A percentile compares a stretch with the other conserved stretches of the same genome.
Conservation (phyloP, 2,888 invertebrate species). For the Lingula anatina region DNA sequence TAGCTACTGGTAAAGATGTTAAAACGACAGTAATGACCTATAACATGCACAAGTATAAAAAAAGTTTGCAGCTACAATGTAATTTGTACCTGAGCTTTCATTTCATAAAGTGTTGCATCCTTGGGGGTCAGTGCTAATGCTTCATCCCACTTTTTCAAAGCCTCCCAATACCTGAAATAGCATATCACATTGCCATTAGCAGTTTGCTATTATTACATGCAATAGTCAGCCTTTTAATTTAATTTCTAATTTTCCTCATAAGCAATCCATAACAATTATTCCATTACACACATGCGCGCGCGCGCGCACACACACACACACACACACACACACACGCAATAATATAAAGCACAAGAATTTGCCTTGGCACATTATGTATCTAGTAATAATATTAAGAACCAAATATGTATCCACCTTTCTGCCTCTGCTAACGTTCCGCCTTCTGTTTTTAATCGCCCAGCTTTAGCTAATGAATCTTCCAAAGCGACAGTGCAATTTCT, state of each 20-base stretch:
- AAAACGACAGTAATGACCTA: no score
- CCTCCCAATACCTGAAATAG: conserved; percentile 54
- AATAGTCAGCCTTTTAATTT: background rate
- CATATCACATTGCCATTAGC: no score
- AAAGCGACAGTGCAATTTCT: conserved; percentile 23
- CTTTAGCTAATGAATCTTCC: conserved; percentile 41
- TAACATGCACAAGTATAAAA: no score
- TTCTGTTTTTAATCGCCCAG: conserved; percentile 38
- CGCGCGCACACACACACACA: no score
- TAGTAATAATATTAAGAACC: no score
- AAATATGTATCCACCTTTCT: conserved; percentile 36
- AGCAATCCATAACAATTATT: background rate
- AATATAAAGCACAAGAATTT: no score
- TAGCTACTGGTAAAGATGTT: no score
- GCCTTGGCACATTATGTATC: no score
- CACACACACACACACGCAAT: no score
- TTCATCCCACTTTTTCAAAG: conserved; percentile 52
- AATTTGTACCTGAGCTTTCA: conserved; percentile 52
- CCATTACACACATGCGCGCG: no score
- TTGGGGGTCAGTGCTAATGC: conserved; percentile 41
- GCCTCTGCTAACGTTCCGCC: conserved; percentile 41
- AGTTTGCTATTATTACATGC: background rate
- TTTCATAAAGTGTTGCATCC: conserved; percentile 50
- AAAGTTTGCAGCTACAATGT: no score
- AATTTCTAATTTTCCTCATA: no score